A percentile compares a stretch with the other conserved stretches of the same genome.
phyloP scores from a whole-genome alignment of 2,888 invertebrate genomes.

The Spatulosminthurus flaviceps region DNA sequence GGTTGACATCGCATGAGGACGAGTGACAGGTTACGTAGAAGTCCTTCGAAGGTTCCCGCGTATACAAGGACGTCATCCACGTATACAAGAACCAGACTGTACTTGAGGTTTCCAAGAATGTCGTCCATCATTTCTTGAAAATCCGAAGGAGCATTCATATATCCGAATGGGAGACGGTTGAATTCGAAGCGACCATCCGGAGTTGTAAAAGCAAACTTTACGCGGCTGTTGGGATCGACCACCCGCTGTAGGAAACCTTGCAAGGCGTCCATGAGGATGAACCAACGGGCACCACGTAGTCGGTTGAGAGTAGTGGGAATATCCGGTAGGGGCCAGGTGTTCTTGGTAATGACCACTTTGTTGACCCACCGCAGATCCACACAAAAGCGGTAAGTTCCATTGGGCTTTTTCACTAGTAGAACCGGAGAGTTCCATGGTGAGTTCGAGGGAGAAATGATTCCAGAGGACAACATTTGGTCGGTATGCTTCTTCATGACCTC shows the following conservation, averaged over 20 bases:
- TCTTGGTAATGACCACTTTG: background rate
- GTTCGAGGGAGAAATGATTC: background rate
- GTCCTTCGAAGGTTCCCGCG: background rate
- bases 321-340: background rate
- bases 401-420: background rate
- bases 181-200: background rate
- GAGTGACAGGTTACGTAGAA: background rate
- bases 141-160: background rate
- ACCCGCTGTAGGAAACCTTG: background rate
- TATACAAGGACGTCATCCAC: slow-evolving; percentile 13
- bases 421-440: background rate
- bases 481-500: background rate
- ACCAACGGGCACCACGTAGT: background rate
- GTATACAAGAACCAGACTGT: background rate
- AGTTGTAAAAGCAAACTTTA: background rate
- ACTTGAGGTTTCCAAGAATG: background rate
- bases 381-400: background rate
- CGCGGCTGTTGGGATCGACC: background rate
- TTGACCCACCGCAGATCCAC: background rate
- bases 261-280: background rate
- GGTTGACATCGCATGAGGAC: background rate
- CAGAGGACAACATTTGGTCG: background rate
- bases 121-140: slow-evolving; percentile 25
- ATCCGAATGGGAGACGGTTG: background rate
- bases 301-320: background rate